Conservation (phyloP, 2,113 vertebrate species). For the Podilymbus podiceps region DNA sequence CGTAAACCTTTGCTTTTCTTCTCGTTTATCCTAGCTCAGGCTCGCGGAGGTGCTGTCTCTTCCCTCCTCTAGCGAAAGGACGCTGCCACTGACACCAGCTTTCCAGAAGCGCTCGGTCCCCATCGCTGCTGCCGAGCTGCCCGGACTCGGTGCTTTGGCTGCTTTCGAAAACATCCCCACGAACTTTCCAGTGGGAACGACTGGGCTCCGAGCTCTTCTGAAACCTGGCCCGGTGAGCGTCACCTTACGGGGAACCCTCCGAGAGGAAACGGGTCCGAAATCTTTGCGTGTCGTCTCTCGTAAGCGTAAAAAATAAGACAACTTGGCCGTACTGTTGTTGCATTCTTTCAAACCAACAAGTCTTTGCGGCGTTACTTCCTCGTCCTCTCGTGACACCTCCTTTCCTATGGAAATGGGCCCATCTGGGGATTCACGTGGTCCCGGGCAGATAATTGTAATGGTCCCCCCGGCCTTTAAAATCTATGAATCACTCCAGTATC, state of each 20-base stretch:
- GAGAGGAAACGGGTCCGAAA: not conserved
- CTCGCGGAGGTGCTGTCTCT: not conserved
- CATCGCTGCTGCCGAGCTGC: not conserved
- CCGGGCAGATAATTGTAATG: not conserved
- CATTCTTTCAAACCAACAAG: not conserved
- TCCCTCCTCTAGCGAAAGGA: not conserved
- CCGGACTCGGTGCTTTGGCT: not conserved
- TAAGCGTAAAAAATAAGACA: not conserved
- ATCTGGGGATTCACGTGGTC: not conserved
- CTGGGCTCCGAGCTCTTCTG: not conserved
- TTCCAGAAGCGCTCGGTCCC: not conserved
- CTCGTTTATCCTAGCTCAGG: not conserved
- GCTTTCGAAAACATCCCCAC: not conserved
- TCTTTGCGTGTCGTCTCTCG: rapidly evolving
- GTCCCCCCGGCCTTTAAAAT: not conserved
- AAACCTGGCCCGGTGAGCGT: not conserved
- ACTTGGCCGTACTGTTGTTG: rapidly evolving
- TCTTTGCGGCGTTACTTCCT: not conserved
- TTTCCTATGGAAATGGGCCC: not conserved
- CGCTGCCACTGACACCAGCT: not conserved
- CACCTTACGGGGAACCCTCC: rapidly evolving
- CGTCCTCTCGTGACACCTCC: not conserved
- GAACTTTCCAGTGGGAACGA: not conserved
- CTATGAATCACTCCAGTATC: not conserved
- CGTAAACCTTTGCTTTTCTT: not conserved